These are phyloP conservation scores for Pteria penguin DNA, from an alignment of 2,888 invertebrate genomes.

Conservation along the genomic window DNA sequence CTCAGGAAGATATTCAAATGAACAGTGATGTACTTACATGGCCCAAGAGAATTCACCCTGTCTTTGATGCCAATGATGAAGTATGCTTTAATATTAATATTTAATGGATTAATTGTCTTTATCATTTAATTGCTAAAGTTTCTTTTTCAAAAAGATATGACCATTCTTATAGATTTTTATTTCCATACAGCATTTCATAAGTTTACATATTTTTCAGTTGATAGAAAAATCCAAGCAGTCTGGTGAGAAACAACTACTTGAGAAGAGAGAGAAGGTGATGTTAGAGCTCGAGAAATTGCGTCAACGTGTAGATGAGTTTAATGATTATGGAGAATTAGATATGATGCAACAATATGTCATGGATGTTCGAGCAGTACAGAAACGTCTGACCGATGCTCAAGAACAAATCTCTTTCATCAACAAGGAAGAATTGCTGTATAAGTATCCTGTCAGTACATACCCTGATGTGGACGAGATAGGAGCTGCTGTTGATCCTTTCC, in stretches of 20 bases:
- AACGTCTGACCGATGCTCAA: conserved; percentile 88
- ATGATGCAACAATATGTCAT: conserved; percentile 88
- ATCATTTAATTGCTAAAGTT: too few relatives aligned
- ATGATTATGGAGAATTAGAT: conserved; percentile 90
- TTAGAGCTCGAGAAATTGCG: conserved; percentile 86
- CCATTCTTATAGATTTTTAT: too few relatives aligned
- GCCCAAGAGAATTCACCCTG: conserved; percentile 89
- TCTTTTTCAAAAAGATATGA: too few relatives aligned
- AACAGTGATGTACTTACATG: conserved; percentile 92
- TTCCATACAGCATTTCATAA: too few relatives aligned
- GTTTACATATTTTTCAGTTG: conserved; percentile 77
- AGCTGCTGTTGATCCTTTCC: conserved; percentile 84
- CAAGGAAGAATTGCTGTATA: conserved; percentile 91
- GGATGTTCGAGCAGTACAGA: conserved; percentile 88
- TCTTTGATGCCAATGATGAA: conserved; percentile 89
- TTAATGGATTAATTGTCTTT: too few relatives aligned
- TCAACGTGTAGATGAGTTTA: conserved; percentile 88
- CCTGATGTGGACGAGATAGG: conserved; percentile 88
- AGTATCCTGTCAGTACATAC: conserved; percentile 88
- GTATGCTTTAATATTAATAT: conserved; percentile 70
- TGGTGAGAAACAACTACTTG: conserved; percentile 89
- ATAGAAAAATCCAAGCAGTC: conserved; percentile 91
- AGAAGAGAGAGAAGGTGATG: conserved; percentile 86
- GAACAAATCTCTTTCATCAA: conserved; percentile 92
- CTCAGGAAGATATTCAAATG: conserved; percentile 87